Evolutionary conservation across 2,888 invertebrate species (phyloP), one percentile per base, ranked within the genome.

Genomic region (Himalopsyche anomala): DNA sequence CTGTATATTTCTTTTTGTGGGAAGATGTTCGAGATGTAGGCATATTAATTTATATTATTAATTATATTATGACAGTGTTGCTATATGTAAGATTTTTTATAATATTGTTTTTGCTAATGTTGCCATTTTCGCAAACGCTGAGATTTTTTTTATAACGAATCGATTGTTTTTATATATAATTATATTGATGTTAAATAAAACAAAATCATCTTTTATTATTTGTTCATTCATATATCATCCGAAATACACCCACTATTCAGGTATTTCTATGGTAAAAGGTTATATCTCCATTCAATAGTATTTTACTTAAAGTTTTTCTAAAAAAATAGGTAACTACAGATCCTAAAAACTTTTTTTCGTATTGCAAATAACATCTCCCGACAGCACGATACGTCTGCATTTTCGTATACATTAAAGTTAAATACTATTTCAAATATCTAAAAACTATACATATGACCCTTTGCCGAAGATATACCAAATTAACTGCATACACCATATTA

Each of bases 21-120:
- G 74, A 74, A 74, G 38, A 74, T 36, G 11, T 74, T 74, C 74
- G 74, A 38, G 74, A 36, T 74, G 74, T 74, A 38, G 15, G 15
- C 51, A 36, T 74, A 74, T 36, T 74, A 74, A 51, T 74, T 36
- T 74, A 36, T 74, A 74, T 36, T 74, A 38, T 74, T 62, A 62
- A 62, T 62, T 36, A 74, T 74, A 74, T 74, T 74, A 74, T 74
- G 74, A 74, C 74, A 74, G 74, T 74, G 74, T 74, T 74, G 36
- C 19, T 74, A 74, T 74, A 38, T 36, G 36, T 74, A 74, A 74
- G 74, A 74, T 74, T 74, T 69, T 74, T 74, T 74, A 74, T 74
- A 74, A 74, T 74, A 74, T 74, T 74, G 74, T 74, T 74, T 74
- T 74, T 74, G 74, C 74, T 74, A 74, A 74, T 74, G 38, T 74